Evolutionary conservation across 2,797 vertebrate genomes (phyloP), one percentile per base, ranked within the genome.

Genomic region (Okamejei kenojei): DNA sequence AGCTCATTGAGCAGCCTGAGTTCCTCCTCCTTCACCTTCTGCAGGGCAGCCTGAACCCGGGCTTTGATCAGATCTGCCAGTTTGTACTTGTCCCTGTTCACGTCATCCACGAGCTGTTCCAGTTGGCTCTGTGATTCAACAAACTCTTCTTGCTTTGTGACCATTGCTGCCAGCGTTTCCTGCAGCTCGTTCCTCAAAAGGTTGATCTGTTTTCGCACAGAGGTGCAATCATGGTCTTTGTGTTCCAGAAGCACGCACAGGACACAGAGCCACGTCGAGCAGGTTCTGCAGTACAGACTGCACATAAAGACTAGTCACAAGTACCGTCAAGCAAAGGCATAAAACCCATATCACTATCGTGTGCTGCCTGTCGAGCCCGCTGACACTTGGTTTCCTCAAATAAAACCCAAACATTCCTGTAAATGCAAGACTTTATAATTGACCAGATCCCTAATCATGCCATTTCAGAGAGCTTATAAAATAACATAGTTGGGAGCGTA

Each of bases 201-300:
- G 26, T 4, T 35, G 21, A 76, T 76, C 71, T 92, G 68, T 6
- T 92, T 91, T 68, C 45, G 73, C 10, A 92, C 54, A 26, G 38
- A 4, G 15, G 26, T 45, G 73, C 73, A 92, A 38, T 45, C 17
- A 7, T 92, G 90, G 32, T 76, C 90, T 71, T 76, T 92, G 13
- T 92, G 90, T 76, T 92, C 90, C 71, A 92, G 71, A 35, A 92
- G 32, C 90, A 76, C 8, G 17, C 90, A 92, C 68, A 74, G 35
- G 10, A 92, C 68, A n/a, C 90, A 92, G 38, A 92, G 68, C 68
- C 90, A 92, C 4, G 29, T 21, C 7, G 90, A 92, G 35, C 90
- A 92, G 26, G 71, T 76, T 0, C 10, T 92, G 38, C 90, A 92
- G 26, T 76, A 92, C 1, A 76, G 68, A 76, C 90, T 92, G 11